Conservation (phyloP, 2,113 vertebrate species). For the Catharus fuscescens region DNA sequence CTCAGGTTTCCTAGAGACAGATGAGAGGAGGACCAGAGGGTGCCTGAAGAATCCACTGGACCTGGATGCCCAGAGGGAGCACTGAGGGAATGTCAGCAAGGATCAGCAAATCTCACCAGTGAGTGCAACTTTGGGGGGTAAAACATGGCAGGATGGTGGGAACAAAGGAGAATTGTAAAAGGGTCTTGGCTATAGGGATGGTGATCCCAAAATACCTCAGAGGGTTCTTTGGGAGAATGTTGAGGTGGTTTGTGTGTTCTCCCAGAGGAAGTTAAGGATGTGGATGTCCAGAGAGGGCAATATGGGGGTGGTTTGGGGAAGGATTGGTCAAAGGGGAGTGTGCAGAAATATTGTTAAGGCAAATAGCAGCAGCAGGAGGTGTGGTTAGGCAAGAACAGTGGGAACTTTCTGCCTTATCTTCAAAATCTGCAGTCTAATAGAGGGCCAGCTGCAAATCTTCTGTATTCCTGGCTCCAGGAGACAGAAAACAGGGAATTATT, state of each 20-base stretch:
- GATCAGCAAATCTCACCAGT: accelerated
- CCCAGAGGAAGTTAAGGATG: not conserved
- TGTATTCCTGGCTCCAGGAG: not conserved
- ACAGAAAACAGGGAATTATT: not conserved
- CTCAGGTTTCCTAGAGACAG: not conserved
- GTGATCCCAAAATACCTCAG: accelerated
- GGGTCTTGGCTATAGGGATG: not conserved
- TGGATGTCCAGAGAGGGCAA: accelerated
- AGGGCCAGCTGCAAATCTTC: not conserved
- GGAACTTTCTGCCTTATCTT: not conserved
- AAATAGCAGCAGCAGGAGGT: accelerated
- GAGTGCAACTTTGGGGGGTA: not conserved
- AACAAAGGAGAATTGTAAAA: not conserved
- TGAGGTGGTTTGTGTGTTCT: not conserved
- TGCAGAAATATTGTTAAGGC: not conserved
- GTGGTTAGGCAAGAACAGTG: not conserved
- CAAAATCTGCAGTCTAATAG: not conserved
- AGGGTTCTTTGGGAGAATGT: not conserved
- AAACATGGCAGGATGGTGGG: not conserved
- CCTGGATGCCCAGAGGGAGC: accelerated
- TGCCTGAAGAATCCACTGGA: not conserved
- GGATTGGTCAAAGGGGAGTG: not conserved
- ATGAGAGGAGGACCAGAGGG: accelerated
- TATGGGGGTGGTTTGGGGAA: not conserved
- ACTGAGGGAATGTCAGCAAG: too few species aligned